Evolutionary conservation across 2,888 invertebrate genomes (phyloP), one percentile per base, ranked within the genome.

Genomic region (Cyrtodaria siliqua): DNA sequence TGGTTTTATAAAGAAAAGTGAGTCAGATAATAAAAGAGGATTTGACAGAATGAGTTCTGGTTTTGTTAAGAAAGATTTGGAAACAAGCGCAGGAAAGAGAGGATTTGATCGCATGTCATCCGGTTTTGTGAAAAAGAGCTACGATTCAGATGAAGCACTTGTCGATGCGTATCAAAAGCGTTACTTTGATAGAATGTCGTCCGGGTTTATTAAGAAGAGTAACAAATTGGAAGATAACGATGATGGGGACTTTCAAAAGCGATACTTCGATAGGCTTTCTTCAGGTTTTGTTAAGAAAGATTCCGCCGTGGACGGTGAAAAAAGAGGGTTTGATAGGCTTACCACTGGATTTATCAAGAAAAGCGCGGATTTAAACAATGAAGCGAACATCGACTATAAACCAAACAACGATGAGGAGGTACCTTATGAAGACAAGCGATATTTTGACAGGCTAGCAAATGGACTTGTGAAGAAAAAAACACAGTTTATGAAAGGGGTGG

Each of bases 151-250:
- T 14, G 38, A 4, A 9, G 40, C 27, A 1, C 57, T 57, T 50
- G 40, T 38, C 40, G 38, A 24, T 6, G 27, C 33, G 9, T 40
- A 49, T 16, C 26, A 61, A 9, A 67, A 67, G 49, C 29, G 70
- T 3, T 38, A 18, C 16, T 60, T 73, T 2, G 72, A 73, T 61
- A 44, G 66, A 16, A 20, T 73, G 6, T 49, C 50, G 2, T 52
- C 52, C 40, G 73, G 73, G 18, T 68, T 73, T 59, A 47, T 73
- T 14, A 73, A 73, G 27, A 73, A 67, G 20, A 60, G 27, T 68
- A 18, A 52, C n/a, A n/a, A n/a, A n/a, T n/a, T n/a, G n/a, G 12
- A 57, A 59, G 52, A 50, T 52, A 20, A n/a, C 60, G n/a, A 42
- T 55, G 2, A 60, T 53, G 52, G 60, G 66, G 26, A 60, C 66